phyloP scores from a whole-genome alignment of 1,140 invertebrate genomes.

The Bombus pyrosoma region DNA sequence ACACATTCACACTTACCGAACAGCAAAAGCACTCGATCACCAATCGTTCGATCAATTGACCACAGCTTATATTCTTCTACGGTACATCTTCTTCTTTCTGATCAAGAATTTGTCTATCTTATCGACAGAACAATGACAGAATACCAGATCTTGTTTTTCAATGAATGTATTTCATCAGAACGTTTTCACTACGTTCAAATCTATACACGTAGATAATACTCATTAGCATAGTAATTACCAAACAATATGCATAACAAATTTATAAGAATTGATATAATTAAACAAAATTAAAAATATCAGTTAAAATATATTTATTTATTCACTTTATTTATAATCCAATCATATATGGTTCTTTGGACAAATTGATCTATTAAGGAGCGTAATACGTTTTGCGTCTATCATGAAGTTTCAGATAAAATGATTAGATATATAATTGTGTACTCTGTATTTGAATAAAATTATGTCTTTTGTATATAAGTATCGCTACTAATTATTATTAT shows the following conservation, averaged over 20 bases:
- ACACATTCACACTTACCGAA: constrained; percentile 50
- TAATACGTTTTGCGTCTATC: background rate
- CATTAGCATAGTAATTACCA: too few species aligned
- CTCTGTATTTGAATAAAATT: background rate
- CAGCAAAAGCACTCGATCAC: constrained; percentile 48
- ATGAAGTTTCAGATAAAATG: background rate
- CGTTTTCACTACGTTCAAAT: background rate
- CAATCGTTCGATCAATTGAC: constrained; percentile 52
- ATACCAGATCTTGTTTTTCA: constrained; percentile 13
- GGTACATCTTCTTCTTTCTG: constrained; percentile 35
- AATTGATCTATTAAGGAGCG: constrained; percentile 6
- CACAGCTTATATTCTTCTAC: constrained; percentile 50
- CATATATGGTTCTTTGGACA: constrained; percentile 31
- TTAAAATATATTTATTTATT: background rate
- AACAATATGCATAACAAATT: background rate
- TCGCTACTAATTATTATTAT: background rate
- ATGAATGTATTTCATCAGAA: constrained; percentile 7
- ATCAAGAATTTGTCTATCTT: constrained; percentile 50
- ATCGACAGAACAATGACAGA: constrained; percentile 47
- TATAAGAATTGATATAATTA: background rate
- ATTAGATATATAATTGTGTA: background rate
- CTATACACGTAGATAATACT: background rate
- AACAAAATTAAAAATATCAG: background rate
- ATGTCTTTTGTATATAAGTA: background rate
- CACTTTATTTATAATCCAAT: constrained; percentile 18